phyloP scores from a whole-genome alignment of 2,888 invertebrate genomes.

The Serripes groenlandicus region DNA sequence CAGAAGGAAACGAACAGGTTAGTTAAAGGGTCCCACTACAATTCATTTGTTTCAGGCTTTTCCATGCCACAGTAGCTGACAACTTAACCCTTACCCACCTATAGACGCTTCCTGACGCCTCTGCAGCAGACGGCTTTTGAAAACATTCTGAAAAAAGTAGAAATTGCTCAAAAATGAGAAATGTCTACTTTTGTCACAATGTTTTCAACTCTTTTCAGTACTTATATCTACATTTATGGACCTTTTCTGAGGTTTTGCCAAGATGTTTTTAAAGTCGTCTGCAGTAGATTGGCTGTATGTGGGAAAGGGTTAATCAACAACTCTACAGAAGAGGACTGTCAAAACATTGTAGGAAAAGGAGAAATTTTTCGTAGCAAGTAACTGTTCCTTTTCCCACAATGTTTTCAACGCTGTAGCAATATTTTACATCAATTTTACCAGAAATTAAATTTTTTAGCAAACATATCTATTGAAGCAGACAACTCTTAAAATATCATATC shows the following conservation, averaged over 20 bases:
- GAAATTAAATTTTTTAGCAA: background rate
- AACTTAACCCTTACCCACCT: too few relatives aligned
- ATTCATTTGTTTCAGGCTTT: background rate
- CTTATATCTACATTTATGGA: too few relatives aligned
- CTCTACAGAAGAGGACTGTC: background rate
- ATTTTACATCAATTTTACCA: too few relatives aligned
- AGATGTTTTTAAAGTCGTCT: too few relatives aligned
- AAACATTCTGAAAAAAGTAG: background rate
- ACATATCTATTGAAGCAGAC: background rate
- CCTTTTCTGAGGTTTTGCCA: too few relatives aligned
- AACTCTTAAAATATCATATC: background rate
- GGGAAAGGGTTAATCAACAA: too few relatives aligned
- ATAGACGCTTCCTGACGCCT: too few relatives aligned
- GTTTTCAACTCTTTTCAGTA: too few relatives aligned
- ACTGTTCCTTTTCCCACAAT: background rate
- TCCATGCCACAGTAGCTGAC: too few relatives aligned
- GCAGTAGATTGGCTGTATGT: too few relatives aligned
- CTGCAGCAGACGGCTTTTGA: too few relatives aligned
- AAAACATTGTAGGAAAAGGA: background rate
- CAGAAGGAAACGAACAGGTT: constrained; percentile 82
- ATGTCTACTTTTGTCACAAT: background rate
- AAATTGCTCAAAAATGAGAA: background rate
- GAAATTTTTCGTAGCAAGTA: background rate
- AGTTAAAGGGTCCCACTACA: background rate
- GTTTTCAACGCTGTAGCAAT: background rate